A percentile compares a stretch with the other conserved stretches of the same genome.
These are phyloP conservation scores for Maccullochella peelii DNA, from an alignment of 2,113 vertebrate species.

Conservation along the genomic window DNA sequence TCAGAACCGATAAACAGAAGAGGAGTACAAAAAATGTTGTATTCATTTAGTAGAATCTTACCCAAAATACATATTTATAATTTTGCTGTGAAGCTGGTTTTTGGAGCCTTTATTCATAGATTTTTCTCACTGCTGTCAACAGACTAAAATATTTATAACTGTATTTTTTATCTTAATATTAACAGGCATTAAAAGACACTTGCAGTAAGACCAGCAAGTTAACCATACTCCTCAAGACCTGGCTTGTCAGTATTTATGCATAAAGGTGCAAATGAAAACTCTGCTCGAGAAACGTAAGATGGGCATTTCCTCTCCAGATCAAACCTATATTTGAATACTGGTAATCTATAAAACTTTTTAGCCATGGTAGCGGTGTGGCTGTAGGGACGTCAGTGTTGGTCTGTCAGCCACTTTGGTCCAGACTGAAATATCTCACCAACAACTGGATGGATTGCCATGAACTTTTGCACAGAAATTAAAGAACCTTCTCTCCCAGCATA, in stretches of 20 bases:
- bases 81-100: neutral
- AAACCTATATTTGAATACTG: neutral
- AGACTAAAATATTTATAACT: slow-evolving; percentile 4
- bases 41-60: neutral
- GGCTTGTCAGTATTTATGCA: neutral
- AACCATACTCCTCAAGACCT: neutral
- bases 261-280: neutral
- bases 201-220: neutral
- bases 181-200: neutral
- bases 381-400: neutral
- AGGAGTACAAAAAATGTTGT: neutral
- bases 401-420: neutral
- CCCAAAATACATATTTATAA: neutral
- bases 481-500: too few species aligned
- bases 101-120: neutral
- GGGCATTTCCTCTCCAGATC: neutral
- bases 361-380: neutral
- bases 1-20: neutral
- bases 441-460: too few species aligned
- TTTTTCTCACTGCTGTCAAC: slow-evolving; percentile 1
- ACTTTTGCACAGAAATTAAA: neutral
- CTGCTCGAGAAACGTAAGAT: neutral
- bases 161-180: neutral
- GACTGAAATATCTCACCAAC: neutral
- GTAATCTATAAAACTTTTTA: neutral